Evolutionary conservation across 2,888 invertebrate species (phyloP).

Genomic region (Yponomeuta cagnagella): DNA sequence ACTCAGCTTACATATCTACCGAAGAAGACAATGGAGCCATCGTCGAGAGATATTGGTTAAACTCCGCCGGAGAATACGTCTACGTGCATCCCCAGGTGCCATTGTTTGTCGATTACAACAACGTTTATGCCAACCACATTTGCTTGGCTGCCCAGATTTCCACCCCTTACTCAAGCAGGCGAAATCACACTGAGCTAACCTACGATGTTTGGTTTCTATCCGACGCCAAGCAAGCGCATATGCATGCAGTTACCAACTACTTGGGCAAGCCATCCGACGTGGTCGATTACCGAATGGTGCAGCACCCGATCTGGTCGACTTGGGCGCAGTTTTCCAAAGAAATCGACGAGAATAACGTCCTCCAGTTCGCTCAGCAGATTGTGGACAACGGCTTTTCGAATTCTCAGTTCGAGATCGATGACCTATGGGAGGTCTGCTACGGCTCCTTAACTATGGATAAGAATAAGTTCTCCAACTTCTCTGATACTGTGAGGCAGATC

Average conservation of each 20-base stretch:
- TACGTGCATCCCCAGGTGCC: constrained; percentile 79
- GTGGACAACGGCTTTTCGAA: constrained; percentile 77
- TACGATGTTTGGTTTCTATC: constrained; percentile 78
- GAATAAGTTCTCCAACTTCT: constrained; percentile 82
- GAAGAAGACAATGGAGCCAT: constrained; percentile 74
- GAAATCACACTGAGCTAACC: constrained; percentile 55
- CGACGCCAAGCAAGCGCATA: constrained; percentile 78
- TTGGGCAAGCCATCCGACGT: constrained; percentile 77
- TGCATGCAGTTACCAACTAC: constrained; percentile 76
- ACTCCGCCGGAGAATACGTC: constrained; percentile 81
- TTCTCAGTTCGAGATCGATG: constrained; percentile 90
- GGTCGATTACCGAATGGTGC: constrained; percentile 82
- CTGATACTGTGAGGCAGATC: constrained; percentile 74
- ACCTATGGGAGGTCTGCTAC: constrained; percentile 90
- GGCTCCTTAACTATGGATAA: constrained; percentile 85
- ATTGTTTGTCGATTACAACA: constrained; percentile 82
- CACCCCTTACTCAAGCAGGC: constrained; percentile 67
- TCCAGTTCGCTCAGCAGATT: constrained; percentile 81
- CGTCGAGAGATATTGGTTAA: constrained; percentile 83
- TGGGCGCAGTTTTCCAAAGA: constrained; percentile 83
- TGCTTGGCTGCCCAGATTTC: constrained; percentile 76
- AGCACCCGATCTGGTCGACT: constrained; percentile 91
- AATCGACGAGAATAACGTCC: constrained; percentile 77
- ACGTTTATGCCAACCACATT: constrained; percentile 62
- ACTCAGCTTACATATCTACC: constrained; percentile 73